Conservation (phyloP, 2,113 vertebrate species). For the Etheostoma spectabile region DNA sequence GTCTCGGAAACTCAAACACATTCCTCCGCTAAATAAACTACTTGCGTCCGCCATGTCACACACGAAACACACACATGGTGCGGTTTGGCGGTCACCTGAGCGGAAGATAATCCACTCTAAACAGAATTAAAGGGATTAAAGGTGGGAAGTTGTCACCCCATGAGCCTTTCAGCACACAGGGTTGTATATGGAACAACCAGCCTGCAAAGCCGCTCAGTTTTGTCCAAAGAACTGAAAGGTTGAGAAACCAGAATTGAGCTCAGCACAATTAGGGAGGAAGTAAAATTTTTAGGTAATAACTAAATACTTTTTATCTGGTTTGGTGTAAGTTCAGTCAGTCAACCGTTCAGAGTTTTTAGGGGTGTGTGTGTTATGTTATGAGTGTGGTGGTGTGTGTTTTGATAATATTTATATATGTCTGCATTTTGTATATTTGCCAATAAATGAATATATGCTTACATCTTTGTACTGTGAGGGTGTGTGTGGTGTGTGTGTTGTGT, state of each 20-base stretch:
- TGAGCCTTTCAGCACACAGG: conserved; percentile 75
- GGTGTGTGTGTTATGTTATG: neutral
- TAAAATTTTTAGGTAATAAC: neutral
- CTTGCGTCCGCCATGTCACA: conserved; percentile 61
- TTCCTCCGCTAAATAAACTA: conserved; percentile 76
- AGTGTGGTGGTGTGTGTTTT: too few species aligned
- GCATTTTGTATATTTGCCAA: neutral
- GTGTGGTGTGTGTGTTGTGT: too few species aligned
- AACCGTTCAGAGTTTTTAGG: neutral
- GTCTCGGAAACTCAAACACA: conserved; percentile 82
- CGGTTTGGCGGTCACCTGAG: conserved; percentile 84
- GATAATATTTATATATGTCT: conserved; percentile 6
- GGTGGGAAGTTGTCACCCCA: conserved; percentile 82
- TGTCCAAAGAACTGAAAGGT: conserved; percentile 27
- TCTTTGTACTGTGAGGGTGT: neutral
- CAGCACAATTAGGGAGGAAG: conserved; percentile 11
- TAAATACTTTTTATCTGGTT: conserved; percentile 1
- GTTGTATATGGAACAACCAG: conserved; percentile 72
- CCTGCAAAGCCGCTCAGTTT: conserved; percentile 40
- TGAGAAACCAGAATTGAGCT: conserved; percentile 32
- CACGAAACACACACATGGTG: conserved; percentile 81
- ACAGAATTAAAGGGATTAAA: conserved; percentile 84
- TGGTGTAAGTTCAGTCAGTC: conserved; percentile 7
- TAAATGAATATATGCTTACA: neutral
- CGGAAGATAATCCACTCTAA: conserved; percentile 84